A percentile compares a stretch with the other conserved stretches of the same genome.
These are phyloP conservation scores for Leptinotarsa tumamoca DNA, from an alignment of 2,888 invertebrate genomes.

Conservation along the genomic window DNA sequence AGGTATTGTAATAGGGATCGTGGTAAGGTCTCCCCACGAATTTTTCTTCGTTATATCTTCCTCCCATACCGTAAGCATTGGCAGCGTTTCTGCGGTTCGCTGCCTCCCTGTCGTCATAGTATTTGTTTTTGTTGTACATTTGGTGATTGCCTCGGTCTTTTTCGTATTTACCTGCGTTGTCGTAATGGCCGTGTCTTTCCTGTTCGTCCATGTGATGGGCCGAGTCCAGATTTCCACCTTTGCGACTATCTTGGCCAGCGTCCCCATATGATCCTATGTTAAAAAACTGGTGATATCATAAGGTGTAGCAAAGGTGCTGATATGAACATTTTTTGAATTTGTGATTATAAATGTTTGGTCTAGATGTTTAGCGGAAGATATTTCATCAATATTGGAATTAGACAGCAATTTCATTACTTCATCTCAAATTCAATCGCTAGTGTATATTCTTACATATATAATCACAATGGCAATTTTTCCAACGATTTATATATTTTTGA, in stretches of 20 bases:
- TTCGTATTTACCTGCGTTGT: slow-evolving; percentile 59
- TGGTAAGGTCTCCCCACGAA: slow-evolving; percentile 43
- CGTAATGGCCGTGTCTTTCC: slow-evolving; percentile 57
- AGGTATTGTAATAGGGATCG: slow-evolving; percentile 30
- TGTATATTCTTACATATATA: too few relatives aligned
- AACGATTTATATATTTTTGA: too few relatives aligned
- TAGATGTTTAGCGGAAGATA: too few relatives aligned
- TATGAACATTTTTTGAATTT: too few relatives aligned
- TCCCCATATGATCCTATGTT: slow-evolving; percentile 54
- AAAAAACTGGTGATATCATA: background rate
- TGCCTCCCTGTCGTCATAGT: slow-evolving; percentile 57
- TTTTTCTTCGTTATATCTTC: slow-evolving; percentile 50
- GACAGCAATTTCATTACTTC: too few relatives aligned
- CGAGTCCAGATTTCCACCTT: slow-evolving; percentile 56
- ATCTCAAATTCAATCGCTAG: too few relatives aligned
- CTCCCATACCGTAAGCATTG: slow-evolving; percentile 50
- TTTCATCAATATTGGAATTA: too few relatives aligned
- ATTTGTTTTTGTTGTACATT: slow-evolving; percentile 59
- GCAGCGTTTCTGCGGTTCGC: slow-evolving; percentile 50
- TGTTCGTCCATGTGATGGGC: slow-evolving; percentile 56
- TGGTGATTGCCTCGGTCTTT: slow-evolving; percentile 56
- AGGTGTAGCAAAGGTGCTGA: too few relatives aligned
- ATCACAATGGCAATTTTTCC: too few relatives aligned
- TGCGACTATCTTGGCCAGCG: slow-evolving; percentile 51
- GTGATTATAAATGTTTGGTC: too few relatives aligned